Evolutionary conservation across 2,113 vertebrate genomes (phyloP), one percentile per base, ranked within the genome.

Genomic region (Poecile atricapillus): DNA sequence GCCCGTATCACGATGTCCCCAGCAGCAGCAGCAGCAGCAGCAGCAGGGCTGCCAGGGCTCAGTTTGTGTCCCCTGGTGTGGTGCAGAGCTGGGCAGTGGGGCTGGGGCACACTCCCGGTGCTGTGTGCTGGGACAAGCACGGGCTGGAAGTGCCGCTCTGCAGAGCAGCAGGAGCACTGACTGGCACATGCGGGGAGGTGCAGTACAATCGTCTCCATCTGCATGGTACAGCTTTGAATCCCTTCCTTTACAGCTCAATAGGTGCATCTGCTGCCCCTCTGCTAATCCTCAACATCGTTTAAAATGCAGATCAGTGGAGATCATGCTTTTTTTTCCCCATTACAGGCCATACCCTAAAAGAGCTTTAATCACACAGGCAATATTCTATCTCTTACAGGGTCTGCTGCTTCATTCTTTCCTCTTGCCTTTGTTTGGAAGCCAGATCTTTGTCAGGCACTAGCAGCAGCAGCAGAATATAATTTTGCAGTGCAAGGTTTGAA

Each of bases 301-400:
- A 96, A 96, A 96, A 97, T 94, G 91, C 96, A 97, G 93, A 96
- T 95, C 83, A 87, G 77, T 13, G 65, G 63, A 96, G 92, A 95
- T 88, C 60, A 52, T 35, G 90, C 65, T 82, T 89, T 78, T 95
- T 79, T 73, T 76, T 88, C 70, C 83, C 73, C 69, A 80, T 84
- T 90, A 91, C 71, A 78, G 74, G 64, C 91, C 68, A 12, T 8
- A 73, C 46, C 53, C 94, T 82, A 94, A 87, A 95, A 91, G 75
- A 83, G 76, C 82, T 90, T 95, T 93, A 95, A 96, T 91, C 79
- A 88, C 83, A 56, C 21, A 77, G 69, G 74, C 84, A 81, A 85
- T 73, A 84, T 89, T 95, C 77, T 64, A n/a, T 70, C 88, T 93
- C 93, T 91, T 71, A 81, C 95, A 82, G 86, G 88, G 86, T 82